Base-by-base conservation (phyloP, 2,113 vertebrate genomes). In the Gobius niger region DNA sequence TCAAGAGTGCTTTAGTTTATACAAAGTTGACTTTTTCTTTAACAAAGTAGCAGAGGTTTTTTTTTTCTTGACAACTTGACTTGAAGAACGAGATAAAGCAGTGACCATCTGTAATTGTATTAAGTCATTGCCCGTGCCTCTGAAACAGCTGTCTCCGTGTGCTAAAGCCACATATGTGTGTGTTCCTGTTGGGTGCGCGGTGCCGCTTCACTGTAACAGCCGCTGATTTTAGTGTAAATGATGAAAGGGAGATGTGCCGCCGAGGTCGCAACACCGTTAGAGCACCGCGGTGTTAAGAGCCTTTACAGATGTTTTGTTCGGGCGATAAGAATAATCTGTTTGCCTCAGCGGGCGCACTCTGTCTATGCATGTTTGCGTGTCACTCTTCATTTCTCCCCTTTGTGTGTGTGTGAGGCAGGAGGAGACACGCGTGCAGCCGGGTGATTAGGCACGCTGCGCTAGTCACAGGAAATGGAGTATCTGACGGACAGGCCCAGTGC, bases 371-470 rank as follows among this genome's bases (percentile, higher is more conserved):
- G 52, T 71, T 70, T 49, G 9, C 63, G 65, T 67, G 67, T 77
- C 67, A 65, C 65, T 63, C 78, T 77, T 67, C 65, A 46, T 60
- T 63, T 41, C n/a, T 42, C 44, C 49, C 44, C 34, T 50, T 62
- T 74, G 72, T 65, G 73, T 67, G 76, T 54, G 65, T 71, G 68
- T 73, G 85, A 75, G 73, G 81, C 86, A 79, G 73, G 79, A 82
- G 84, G 46, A 83, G 62, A 76, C 77, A 74, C 71, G 83, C 88
- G 89, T 93, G 84, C 91, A 92, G 88, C 81, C 82, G 88, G 87
- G 82, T 91, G 92, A 95, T 95, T 95, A 93, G 93, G 83, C 94
- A 95, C 91, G 93, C 91, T 92, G 76, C 76, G 88, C 88, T 90
- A 93, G 93, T 93, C 90, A 90, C 76, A 85, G 88, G 91, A 88